These are phyloP conservation scores for Eucera pruinosa DNA, from an alignment of 2,888 invertebrate species.

Conservation along the genomic window DNA sequence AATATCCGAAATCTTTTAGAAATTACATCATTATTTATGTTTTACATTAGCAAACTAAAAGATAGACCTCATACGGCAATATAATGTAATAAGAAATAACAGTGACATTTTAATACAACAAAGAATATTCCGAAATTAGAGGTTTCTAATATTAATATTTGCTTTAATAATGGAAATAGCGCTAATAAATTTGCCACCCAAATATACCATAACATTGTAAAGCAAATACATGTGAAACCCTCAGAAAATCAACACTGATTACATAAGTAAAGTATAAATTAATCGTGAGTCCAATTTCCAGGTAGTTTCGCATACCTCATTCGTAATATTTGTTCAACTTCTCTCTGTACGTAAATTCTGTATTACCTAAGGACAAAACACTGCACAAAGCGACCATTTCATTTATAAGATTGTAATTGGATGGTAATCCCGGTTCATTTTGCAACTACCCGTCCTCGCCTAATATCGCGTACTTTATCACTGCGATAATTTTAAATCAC, in stretches of 20 bases:
- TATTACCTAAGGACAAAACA: slow-evolving; percentile 40
- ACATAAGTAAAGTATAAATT: not conserved
- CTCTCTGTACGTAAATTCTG: not conserved
- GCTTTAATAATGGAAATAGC: not conserved
- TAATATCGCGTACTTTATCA: not conserved
- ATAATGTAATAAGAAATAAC: too few relatives aligned
- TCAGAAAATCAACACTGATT: slow-evolving; percentile 24
- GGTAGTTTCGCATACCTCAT: slow-evolving; percentile 14
- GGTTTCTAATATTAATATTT: not conserved
- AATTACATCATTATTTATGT: too few relatives aligned
- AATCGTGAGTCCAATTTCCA: slow-evolving; percentile 28
- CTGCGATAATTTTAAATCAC: slow-evolving; percentile 10
- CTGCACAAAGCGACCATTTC: slow-evolving; percentile 28
- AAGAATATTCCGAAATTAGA: not conserved
- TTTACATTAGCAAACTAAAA: too few relatives aligned
- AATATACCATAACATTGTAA: not conserved
- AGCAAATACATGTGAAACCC: not conserved
- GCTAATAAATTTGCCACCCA: not conserved
- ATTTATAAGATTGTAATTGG: slow-evolving; percentile 55
- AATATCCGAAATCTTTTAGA: too few relatives aligned
- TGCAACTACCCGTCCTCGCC: slow-evolving; percentile 18
- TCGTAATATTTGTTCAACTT: slow-evolving; percentile 41
- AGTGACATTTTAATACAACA: too few relatives aligned
- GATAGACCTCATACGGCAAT: too few relatives aligned
- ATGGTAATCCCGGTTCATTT: slow-evolving; percentile 47